Conservation (phyloP, 2,113 vertebrate genomes). For the Rhinoderma darwinii region DNA sequence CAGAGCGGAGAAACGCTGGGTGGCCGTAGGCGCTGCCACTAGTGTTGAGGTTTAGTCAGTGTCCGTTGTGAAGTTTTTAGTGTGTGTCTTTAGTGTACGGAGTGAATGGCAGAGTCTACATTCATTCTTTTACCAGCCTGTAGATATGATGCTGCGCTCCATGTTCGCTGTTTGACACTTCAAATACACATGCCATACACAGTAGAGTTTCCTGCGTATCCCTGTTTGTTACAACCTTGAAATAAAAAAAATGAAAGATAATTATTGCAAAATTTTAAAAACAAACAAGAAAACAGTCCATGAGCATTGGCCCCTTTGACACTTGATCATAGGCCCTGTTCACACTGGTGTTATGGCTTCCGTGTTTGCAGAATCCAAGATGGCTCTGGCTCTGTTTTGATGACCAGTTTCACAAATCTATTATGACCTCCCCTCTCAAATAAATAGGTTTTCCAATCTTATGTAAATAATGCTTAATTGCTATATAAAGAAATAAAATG, state of each 20-base stretch:
- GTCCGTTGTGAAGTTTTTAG: constrained; percentile 74
- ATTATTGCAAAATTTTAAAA: not conserved
- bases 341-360: too few species aligned
- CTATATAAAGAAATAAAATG: too few species aligned
- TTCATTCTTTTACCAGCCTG: constrained; percentile 98
- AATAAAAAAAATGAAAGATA: constrained; percentile 29
- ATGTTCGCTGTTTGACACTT: constrained; percentile 98
- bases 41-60: constrained; percentile 91
- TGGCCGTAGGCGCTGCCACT: constrained; percentile 91
- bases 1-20: constrained; percentile 81
- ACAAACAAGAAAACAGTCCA: not conserved
- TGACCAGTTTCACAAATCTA: too few species aligned
- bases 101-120: constrained; percentile 61
- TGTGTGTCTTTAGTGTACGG: constrained; percentile 56
- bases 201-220: constrained; percentile 99
- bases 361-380: too few species aligned
- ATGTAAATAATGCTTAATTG: too few species aligned
- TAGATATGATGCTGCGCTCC: constrained; percentile 99
- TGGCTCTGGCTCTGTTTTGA: too few species aligned
- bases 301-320: not conserved
- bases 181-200: constrained; percentile 99
- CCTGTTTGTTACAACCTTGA: constrained; percentile 96
- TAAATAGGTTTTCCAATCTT: too few species aligned
- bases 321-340: too few species aligned
- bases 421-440: too few species aligned